Conservation (phyloP, 2,888 invertebrate genomes). For the Chymomyza procnemis region DNA sequence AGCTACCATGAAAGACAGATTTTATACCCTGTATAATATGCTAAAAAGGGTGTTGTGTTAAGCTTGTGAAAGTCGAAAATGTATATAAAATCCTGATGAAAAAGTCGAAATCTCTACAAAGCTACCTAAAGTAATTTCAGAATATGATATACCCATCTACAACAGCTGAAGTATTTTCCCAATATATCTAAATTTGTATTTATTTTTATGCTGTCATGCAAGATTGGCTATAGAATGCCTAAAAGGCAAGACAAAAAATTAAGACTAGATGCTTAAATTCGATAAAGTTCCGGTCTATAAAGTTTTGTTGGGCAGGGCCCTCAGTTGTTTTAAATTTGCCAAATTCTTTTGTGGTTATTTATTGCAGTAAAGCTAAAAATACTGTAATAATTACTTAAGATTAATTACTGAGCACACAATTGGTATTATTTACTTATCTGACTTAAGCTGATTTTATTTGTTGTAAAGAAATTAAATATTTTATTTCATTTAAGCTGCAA, state of each 20-base stretch:
- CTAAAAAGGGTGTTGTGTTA: too few species aligned
- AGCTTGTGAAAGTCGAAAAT: too few species aligned
- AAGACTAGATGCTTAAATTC: neutral
- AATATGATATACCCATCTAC: neutral
- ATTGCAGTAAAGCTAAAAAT: conserved; percentile 31
- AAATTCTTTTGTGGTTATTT: conserved; percentile 39
- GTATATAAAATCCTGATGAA: too few species aligned
- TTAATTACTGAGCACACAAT: neutral
- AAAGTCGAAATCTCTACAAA: too few species aligned
- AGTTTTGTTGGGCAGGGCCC: neutral
- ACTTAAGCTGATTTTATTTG: too few species aligned
- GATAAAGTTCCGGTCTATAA: neutral
- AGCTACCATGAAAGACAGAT: too few species aligned
- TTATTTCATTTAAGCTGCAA: too few species aligned
- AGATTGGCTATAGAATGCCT: neutral
- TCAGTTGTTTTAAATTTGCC: conserved; percentile 22
- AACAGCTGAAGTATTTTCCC: neutral
- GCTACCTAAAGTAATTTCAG: too few species aligned
- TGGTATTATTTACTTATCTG: too few species aligned
- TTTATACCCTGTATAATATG: too few species aligned
- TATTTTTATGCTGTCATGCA: neutral
- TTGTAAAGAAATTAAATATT: too few species aligned
- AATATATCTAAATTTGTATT: neutral
- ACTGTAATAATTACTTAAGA: neutral
- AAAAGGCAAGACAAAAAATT: neutral